Evolutionary conservation across 2,888 invertebrate species (phyloP), one percentile per base, ranked within the genome.

Genomic region (Parascotia fuliginaria): DNA sequence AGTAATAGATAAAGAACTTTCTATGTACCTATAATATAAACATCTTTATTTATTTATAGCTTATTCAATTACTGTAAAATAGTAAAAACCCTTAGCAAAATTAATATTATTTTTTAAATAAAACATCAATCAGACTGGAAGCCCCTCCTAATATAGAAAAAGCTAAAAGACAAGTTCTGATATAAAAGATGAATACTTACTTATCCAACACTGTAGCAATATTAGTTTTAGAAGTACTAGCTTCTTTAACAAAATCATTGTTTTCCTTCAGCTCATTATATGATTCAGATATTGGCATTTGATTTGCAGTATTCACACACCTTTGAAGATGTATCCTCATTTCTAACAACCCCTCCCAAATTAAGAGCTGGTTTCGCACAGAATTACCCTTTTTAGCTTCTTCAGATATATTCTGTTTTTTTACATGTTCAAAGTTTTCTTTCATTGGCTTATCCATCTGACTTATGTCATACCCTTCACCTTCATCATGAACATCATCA

Each of bases 281-380:
- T 4, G 76, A 77, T 5, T 94, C 93, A 13, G 86, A 77, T 65
- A 96, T 94, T 0, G 98, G 98, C 85, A 98, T 92, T 77, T 95
- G 95, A 82, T 98, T 98, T 0, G 95, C 94, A 9, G 94, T 93
- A 33, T 93, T 87, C 42, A 98, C 80, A 70, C 96, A 94, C 79
- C 97, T 96, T 81, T 98, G 98, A 15, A 98, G 83, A 75, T 96
- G 96, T 67, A 98, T 98, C 60, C 98, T 93, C 77, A 95, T 93
- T 86, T 98, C 98, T 15, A 98, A 80, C 3, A 98, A 81, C 45
- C 94, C 95, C 79, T 98, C 98, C 97, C 97, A 98, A 1, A 97
- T 76, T 29, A 93, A 87, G 19, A 96, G 79, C 76, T 96, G 96
- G 69, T 94, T 95, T 73, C 94, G 92, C 0, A 96, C 95, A 73